These are phyloP conservation scores for Drosophila atripex DNA, from an alignment of 2,888 invertebrate species.

Conservation along the genomic window DNA sequence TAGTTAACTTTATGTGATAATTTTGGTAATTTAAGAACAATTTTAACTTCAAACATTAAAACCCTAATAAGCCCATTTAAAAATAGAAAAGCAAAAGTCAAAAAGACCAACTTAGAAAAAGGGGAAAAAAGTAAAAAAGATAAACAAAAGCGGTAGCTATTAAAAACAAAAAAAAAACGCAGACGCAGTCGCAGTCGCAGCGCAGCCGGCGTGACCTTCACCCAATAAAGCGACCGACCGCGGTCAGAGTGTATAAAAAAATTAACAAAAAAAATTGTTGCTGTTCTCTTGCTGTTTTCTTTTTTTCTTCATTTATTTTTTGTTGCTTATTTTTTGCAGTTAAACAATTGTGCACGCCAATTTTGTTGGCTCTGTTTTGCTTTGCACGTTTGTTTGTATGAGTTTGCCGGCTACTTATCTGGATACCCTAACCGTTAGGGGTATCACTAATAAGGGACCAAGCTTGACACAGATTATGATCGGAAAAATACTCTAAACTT, in stretches of 20 bases:
- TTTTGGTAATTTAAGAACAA: too few relatives aligned
- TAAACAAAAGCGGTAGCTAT: constrained; percentile 21
- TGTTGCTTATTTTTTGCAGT: constrained; percentile 56
- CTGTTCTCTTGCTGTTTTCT: constrained; percentile 10
- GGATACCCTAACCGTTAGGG: constrained; percentile 20
- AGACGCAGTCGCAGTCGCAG: constrained; percentile 45
- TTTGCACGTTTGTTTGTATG: constrained; percentile 20
- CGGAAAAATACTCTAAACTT: too few relatives aligned
- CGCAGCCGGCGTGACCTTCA: constrained; percentile 65
- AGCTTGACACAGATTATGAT: neutral
- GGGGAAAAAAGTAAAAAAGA: constrained; percentile 7
- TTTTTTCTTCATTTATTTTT: neutral
- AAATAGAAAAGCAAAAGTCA: constrained; percentile 1
- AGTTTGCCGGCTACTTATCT: constrained; percentile 31
- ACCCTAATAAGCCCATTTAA: neutral
- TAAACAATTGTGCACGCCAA: constrained; percentile 62
- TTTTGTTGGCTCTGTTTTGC: constrained; percentile 21
- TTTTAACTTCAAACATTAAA: too few relatives aligned
- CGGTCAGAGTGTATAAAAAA: constrained; percentile 61
- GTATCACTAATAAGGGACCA: too few relatives aligned
- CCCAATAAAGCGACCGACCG: constrained; percentile 69
- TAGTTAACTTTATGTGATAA: too few relatives aligned
- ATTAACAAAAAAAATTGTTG: constrained; percentile 16
- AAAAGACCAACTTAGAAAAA: constrained; percentile 15
- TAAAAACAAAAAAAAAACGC: constrained; percentile 17